Conservation (phyloP, 2,797 vertebrate species). For the Sebastes matsubarae region DNA sequence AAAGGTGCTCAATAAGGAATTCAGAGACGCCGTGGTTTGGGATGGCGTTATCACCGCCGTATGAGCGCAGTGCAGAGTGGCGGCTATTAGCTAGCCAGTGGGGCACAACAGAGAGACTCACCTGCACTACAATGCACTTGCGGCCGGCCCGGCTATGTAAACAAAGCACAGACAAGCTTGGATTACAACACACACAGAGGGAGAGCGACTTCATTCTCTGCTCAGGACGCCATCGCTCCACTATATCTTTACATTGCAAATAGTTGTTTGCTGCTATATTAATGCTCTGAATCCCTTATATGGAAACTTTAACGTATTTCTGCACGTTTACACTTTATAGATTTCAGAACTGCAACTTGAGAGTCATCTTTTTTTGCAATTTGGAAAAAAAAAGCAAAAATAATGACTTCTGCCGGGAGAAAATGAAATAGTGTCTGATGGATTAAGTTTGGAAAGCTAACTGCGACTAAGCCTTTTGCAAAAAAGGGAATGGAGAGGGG, state of each 20-base stretch:
- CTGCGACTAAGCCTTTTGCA: constrained; percentile 43
- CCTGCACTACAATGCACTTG: neutral
- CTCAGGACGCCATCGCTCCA: neutral
- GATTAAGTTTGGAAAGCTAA: constrained; percentile 59
- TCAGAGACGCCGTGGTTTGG: neutral
- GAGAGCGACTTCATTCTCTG: neutral
- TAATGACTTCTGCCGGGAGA: constrained; percentile 14
- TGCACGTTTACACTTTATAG: neutral
- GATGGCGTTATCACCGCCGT: neutral
- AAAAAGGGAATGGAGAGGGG: constrained; percentile 26
- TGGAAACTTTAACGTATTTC: neutral
- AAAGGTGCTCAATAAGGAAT: neutral
- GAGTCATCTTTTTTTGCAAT: neutral
- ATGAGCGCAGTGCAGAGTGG: neutral
- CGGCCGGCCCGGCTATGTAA: neutral
- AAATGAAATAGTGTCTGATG: constrained; percentile 45
- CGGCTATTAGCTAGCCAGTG: accelerated
- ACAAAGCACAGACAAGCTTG: neutral
- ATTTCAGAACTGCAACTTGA: constrained; percentile 16
- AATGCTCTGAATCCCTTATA: neutral
- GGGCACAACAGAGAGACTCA: accelerated
- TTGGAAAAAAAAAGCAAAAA: neutral
- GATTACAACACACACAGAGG: neutral
- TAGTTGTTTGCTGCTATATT: neutral
- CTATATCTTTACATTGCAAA: neutral